phyloP scores from a whole-genome alignment of 1,140 invertebrate species.

The Brachionus sp. region DNA sequence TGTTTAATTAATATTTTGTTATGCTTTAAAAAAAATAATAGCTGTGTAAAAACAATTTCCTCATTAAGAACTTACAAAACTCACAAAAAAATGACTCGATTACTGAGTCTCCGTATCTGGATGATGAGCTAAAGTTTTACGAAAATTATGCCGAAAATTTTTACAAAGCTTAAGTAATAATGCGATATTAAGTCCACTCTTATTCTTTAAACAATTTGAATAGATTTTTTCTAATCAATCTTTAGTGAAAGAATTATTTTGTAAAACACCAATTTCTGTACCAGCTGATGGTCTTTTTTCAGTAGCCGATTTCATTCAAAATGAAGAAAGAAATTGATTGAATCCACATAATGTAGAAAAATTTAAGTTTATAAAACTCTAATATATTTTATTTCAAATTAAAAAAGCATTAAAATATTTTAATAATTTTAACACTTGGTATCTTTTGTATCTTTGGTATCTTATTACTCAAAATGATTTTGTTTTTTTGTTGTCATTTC shows the following conservation, averaged over 20 bases:
- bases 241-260: background rate
- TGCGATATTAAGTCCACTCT: background rate
- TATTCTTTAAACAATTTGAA: constrained; percentile 19
- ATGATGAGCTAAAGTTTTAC: constrained; percentile 11
- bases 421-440: background rate
- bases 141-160: background rate
- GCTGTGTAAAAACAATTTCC: background rate
- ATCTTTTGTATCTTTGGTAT: background rate
- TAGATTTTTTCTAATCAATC: background rate
- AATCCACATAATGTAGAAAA: constrained; percentile 3
- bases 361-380: background rate
- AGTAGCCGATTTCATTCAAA: constrained; percentile 1
- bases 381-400: background rate
- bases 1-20: background rate
- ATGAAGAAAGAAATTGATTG: constrained; percentile 9
- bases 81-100: background rate
- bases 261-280: constrained; percentile 1
- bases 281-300: background rate
- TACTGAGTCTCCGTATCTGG: background rate
- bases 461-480: too few relatives aligned
- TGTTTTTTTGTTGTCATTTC: too few relatives aligned
- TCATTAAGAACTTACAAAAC: constrained; percentile 7
- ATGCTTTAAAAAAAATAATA: background rate
- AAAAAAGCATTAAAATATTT: background rate
- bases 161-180: background rate